phyloP scores from a whole-genome alignment of 2,888 invertebrate genomes.

The Cantharis rustica region DNA sequence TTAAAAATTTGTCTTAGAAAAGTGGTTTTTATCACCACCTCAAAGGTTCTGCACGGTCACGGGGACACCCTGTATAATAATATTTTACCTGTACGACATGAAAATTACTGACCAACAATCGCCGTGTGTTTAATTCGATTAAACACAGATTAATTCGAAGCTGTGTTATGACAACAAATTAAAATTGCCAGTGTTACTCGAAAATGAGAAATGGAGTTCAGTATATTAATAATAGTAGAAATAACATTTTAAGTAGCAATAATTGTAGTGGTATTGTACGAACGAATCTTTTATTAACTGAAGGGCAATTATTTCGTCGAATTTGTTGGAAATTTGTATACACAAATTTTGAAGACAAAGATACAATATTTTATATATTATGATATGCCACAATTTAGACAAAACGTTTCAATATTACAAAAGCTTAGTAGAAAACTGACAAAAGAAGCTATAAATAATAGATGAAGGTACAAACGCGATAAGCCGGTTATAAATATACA shows the following conservation, averaged over 20 bases:
- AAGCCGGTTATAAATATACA: not conserved
- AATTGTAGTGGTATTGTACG: not conserved
- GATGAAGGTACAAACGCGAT: conserved; percentile 10
- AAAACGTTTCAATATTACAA: conserved; percentile 7
- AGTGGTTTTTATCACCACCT: no score
- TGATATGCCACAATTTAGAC: not conserved
- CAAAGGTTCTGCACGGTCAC: no score
- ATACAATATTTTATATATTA: not conserved
- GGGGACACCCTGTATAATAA: no score
- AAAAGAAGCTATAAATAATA: conserved; percentile 15
- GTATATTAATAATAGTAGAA: not conserved
- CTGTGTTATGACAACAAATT: not conserved
- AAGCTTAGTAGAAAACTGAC: conserved; percentile 15
- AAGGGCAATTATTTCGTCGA: not conserved
- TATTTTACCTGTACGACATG: no score
- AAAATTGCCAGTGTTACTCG: not conserved
- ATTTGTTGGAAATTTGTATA: not conserved
- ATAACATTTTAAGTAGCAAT: not conserved
- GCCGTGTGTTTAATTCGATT: no score
- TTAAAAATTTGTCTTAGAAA: no score
- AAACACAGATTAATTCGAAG: no score
- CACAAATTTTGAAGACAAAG: not conserved
- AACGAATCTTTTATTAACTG: not conserved
- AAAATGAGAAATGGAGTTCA: not conserved
- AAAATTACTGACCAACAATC: no score